Evolutionary conservation across 2,797 vertebrate genomes (phyloP).

Genomic region (Trachurus trachurus): DNA sequence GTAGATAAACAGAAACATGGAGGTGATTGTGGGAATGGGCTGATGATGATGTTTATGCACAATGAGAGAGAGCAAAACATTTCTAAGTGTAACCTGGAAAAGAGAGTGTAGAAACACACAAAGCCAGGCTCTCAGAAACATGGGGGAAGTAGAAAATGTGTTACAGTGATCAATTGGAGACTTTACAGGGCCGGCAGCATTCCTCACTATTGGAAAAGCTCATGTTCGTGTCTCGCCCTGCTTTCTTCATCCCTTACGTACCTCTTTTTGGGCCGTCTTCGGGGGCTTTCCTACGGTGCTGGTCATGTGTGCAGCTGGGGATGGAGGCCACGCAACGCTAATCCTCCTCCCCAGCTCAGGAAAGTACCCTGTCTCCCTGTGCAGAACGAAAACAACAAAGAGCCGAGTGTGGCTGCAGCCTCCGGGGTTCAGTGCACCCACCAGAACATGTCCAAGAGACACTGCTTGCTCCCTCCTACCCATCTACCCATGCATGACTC

Average conservation of each 20-base stretch:
- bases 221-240: slow-evolving; percentile 68
- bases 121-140: slow-evolving; percentile 26
- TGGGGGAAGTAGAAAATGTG: slow-evolving; percentile 41
- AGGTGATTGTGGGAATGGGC: too few relatives aligned
- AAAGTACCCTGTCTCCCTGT: slow-evolving; percentile 86
- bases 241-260: slow-evolving; percentile 62
- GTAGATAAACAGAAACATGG: background rate
- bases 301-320: slow-evolving; percentile 87
- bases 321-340: slow-evolving; percentile 85
- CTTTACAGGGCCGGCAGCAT: slow-evolving; percentile 71
- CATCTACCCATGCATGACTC: slow-evolving; percentile 78
- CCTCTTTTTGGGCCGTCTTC: slow-evolving; percentile 76
- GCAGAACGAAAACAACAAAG: slow-evolving; percentile 88
- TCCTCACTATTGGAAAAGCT: slow-evolving; percentile 66
- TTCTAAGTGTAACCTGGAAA: slow-evolving; percentile 1
- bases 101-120: slow-evolving; percentile 2
- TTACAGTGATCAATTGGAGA: slow-evolving; percentile 66
- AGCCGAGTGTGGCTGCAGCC: slow-evolving; percentile 87
- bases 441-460: slow-evolving; percentile 86
- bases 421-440: slow-evolving; percentile 85
- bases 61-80: background rate
- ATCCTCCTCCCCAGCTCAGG: slow-evolving; percentile 83
- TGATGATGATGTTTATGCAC: background rate
- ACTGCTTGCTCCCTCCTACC: slow-evolving; percentile 83
- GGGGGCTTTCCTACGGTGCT: slow-evolving; percentile 82